Conservation (phyloP, 2,113 vertebrate genomes). For the Glareola pratincola region DNA sequence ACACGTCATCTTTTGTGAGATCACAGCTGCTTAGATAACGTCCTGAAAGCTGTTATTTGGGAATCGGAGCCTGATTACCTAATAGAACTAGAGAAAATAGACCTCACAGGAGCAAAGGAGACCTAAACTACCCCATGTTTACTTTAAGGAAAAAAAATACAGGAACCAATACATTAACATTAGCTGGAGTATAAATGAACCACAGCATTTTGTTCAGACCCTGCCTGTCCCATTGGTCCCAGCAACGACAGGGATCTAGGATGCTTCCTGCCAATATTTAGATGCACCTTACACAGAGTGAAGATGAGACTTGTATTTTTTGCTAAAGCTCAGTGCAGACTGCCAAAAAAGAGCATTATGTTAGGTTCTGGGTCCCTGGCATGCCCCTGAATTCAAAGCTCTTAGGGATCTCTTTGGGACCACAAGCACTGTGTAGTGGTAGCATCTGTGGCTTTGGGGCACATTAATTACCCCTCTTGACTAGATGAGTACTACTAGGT, state of each 20-base stretch:
- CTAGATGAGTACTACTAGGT: neutral
- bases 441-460: neutral
- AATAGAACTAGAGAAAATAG: neutral
- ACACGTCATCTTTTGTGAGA: neutral
- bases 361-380: neutral
- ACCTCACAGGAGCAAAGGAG: neutral
- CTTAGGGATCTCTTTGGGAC: neutral
- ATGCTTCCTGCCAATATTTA: neutral
- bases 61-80: neutral
- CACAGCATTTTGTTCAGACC: neutral
- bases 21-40: neutral
- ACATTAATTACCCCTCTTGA: neutral
- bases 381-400: neutral
- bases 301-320: neutral
- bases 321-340: rapidly evolving
- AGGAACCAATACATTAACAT: neutral
- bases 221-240: neutral
- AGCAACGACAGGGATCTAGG: neutral
- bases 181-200: neutral
- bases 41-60: neutral
- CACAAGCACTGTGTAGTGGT: neutral
- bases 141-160: neutral
- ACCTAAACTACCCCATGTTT: neutral
- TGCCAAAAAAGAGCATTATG: neutral
- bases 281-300: neutral